Evolutionary conservation across 1,140 invertebrate genomes (phyloP), one percentile per base, ranked within the genome.

Genomic region (Nymphalis io): DNA sequence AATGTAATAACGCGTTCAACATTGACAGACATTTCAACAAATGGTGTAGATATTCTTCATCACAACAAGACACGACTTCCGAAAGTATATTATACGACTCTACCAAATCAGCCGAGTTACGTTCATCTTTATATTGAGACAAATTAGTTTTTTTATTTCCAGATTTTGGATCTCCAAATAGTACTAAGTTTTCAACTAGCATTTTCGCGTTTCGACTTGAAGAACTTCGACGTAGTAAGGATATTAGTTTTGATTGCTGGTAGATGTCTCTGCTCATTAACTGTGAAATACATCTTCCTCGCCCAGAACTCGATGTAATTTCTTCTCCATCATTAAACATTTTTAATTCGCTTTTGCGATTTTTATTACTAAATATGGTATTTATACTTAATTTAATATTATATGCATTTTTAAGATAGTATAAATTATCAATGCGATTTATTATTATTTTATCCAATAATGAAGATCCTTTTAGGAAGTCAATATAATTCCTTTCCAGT

Each of bases 371-470:
- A 65, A 81, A 79, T n/a, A 91, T 75, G 18, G 75, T 72, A 74
- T 88, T 87, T 27, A 89, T 73, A 73, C 53, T 80, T 12, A 83
- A 51, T 57, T 68, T 74, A 16, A 86, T 79, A 48, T 76, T 74
- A 60, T 85, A 85, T 5, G 82, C 84, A 73, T 89, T 89, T 74
- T 91, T 90, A 16, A 89, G 78, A 70, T 89, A 74, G 74, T 90
- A 91, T 51, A 90, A 66, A 71, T 82, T 86, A 81, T 88, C 87
- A 60, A 90, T 72, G 51, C 77, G 70, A 44, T 64, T 81, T 33
- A 88, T 81, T 76, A 88, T 60, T 68, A 75, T 70, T 8, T 78
- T 68, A 73, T 78, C 68, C 44, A 89, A 48, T 57, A 78, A 73
- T 51, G 81, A 63, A 16, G 82, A 84, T 42, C 85, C 86, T 79